Conservation (phyloP, 23 tunicate species). For the Corella eumyota region DNA sequence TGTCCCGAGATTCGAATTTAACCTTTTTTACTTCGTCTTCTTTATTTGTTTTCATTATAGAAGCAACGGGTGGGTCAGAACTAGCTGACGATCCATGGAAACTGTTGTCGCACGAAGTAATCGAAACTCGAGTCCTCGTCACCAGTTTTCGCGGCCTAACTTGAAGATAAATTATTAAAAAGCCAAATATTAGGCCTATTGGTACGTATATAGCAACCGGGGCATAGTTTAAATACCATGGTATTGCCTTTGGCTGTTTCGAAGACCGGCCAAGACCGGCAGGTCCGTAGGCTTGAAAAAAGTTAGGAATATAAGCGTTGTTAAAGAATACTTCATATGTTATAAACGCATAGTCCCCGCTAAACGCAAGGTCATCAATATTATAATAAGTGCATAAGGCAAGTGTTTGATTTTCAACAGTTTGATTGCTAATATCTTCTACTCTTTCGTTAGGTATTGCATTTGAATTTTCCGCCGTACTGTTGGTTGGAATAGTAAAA, state of each 20-base stretch:
- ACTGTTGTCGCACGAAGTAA: no score
- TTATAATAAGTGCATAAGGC: slow-evolving; percentile 2
- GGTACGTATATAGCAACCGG: slow-evolving; percentile 12
- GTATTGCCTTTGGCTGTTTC: not conserved
- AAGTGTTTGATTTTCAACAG: not conserved
- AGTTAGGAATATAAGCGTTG: not conserved
- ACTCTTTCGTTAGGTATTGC: not conserved
- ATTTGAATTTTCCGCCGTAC: not conserved
- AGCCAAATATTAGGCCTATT: slow-evolving; percentile 12
- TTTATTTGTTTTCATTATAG: no score
- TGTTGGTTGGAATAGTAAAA: not conserved
- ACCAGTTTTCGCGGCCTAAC: no score
- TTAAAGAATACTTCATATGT: not conserved
- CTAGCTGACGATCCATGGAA: no score
- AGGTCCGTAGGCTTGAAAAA: not conserved
- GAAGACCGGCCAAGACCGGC: not conserved
- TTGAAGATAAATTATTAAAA: no score
- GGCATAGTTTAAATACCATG: slow-evolving; percentile 28
- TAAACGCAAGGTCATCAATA: slow-evolving; percentile 5
- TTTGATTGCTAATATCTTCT: not conserved
- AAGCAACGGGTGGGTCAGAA: no score
- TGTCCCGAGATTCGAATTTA: no score
- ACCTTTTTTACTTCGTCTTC: no score
- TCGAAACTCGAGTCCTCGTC: no score
- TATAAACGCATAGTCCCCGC: slow-evolving; percentile 5